phyloP scores from a whole-genome alignment of 2,113 vertebrate species.

The Dryoscopus gambensis region DNA sequence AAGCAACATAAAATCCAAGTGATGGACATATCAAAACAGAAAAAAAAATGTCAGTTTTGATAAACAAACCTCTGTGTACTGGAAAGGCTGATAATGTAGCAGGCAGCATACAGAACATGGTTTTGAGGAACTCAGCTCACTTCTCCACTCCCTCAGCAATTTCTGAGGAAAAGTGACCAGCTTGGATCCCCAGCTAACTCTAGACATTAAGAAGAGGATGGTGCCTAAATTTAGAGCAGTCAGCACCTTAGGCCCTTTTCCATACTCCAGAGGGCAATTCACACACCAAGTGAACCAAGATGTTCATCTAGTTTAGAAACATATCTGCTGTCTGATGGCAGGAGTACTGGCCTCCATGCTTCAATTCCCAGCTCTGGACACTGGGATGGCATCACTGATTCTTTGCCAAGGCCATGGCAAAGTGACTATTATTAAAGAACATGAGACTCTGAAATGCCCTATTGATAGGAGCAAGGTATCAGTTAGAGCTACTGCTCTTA shows the following conservation, averaged over 20 bases:
- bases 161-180: background rate
- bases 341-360: background rate
- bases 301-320: background rate
- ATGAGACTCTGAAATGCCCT: background rate
- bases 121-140: background rate
- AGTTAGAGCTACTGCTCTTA: background rate
- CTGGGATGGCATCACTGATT: background rate
- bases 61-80: background rate
- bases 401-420: background rate
- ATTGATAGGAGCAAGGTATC: background rate
- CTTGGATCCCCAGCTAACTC: background rate
- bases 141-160: background rate
- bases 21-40: background rate
- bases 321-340: background rate
- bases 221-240: background rate
- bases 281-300: background rate
- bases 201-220: background rate
- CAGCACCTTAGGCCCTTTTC: background rate
- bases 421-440: background rate
- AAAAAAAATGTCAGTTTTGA: background rate
- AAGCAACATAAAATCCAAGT: background rate
- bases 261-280: background rate
- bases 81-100: background rate
- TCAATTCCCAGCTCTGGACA: background rate
- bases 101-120: rapidly evolving